Evolutionary conservation across 2,797 vertebrate species (phyloP).

Genomic region (Oceanodroma leucorhoa): DNA sequence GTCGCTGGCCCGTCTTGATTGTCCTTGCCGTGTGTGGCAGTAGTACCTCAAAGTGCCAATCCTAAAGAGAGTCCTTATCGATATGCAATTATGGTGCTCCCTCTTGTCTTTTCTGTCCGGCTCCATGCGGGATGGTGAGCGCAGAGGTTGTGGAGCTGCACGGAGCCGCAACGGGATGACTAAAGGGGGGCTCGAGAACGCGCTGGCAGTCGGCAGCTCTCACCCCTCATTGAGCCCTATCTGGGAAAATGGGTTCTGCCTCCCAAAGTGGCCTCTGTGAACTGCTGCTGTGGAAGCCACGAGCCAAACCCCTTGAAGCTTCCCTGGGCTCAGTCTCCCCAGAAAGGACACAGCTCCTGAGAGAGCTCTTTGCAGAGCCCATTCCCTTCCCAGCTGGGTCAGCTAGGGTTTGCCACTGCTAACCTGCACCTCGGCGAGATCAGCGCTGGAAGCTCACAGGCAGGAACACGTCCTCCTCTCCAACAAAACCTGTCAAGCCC

Average conservation of each 20-base stretch:
- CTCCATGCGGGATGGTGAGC: neutral
- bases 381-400: neutral
- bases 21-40: neutral
- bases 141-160: neutral
- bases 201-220: neutral
- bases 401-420: neutral
- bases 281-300: neutral
- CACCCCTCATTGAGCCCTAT: neutral
- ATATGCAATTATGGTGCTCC: neutral
- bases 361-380: neutral
- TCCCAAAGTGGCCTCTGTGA: neutral
- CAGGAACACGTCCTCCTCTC: neutral
- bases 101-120: neutral
- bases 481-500: neutral
- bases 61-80: neutral
- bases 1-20: neutral
- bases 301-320: neutral
- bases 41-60: neutral
- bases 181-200: neutral
- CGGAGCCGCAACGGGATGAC: neutral
- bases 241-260: neutral
- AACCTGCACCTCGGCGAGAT: neutral
- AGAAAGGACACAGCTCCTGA: neutral
- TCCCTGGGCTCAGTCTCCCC: neutral
- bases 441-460: neutral